These are phyloP conservation scores for Tapirus indicus DNA, from an alignment of 2,797 vertebrate species.

Conservation along the genomic window DNA sequence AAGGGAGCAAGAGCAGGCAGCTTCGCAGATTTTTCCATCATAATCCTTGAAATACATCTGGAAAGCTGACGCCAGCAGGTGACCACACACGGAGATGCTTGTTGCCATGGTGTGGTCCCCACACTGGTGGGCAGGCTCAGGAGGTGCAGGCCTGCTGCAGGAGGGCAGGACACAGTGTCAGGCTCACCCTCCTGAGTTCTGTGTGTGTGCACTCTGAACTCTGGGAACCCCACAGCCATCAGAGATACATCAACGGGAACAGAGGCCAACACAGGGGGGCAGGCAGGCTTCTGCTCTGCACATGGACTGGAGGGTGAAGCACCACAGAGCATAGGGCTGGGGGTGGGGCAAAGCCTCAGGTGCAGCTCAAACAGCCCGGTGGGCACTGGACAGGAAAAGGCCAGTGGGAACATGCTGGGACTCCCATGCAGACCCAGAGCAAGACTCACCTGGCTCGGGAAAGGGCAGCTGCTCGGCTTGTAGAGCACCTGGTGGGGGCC, in stretches of 20 bases:
- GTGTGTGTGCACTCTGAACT: too few species aligned
- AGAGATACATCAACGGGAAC: too few species aligned
- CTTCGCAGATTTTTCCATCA: neutral
- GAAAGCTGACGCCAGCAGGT: neutral
- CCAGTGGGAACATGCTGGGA: too few species aligned
- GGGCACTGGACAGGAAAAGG: neutral
- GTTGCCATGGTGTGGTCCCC: neutral
- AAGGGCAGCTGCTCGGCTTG: too few species aligned
- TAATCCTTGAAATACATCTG: neutral
- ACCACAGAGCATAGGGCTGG: neutral
- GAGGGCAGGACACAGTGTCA: too few species aligned
- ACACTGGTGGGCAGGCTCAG: too few species aligned
- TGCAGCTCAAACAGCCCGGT: neutral
- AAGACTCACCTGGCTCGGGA: neutral
- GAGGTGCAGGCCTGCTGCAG: too few species aligned
- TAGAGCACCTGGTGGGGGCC: too few species aligned
- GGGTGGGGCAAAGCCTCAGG: too few species aligned
- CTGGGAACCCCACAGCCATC: neutral
- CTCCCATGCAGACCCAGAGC: rapidly evolving
- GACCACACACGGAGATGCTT: rapidly evolving
- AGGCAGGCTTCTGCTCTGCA: neutral
- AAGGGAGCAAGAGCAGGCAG: neutral
- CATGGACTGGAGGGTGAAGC: neutral
- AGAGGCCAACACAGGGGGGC: neutral
- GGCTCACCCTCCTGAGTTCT: neutral